Conservation (phyloP, 2,113 vertebrate species). For the Oncorhynchus clarkii region DNA sequence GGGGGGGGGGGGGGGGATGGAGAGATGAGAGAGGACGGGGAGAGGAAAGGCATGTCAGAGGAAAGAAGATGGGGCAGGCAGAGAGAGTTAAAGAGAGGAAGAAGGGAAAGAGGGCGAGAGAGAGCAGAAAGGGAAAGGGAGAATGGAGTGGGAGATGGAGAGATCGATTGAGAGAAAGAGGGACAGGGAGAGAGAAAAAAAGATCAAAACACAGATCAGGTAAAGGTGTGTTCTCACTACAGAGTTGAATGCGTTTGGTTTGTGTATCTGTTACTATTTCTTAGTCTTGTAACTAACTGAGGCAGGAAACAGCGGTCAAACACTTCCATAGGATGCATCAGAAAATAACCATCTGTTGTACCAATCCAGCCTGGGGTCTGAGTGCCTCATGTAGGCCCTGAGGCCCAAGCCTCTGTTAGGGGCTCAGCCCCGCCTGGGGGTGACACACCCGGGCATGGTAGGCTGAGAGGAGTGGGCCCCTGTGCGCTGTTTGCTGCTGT, state of each 20-base stretch:
- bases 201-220: not conserved
- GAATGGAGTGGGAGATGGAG: too few relatives aligned
- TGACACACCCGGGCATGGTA: constrained; percentile 22
- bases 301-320: not conserved
- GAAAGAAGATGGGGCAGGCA: constrained; percentile 3
- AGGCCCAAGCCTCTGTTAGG: constrained; percentile 30
- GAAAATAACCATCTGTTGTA: not conserved
- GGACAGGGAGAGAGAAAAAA: not conserved
- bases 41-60: constrained; percentile 8
- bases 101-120: not conserved
- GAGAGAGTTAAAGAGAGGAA: not conserved
- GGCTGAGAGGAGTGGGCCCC: constrained; percentile 36
- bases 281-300: not conserved
- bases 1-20: constrained; percentile 8
- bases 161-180: not conserved
- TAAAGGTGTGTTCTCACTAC: not conserved
- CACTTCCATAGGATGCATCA: not conserved
- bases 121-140: too few relatives aligned
- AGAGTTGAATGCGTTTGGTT: not conserved
- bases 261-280: not conserved
- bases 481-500: constrained; percentile 11
- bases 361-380: not conserved
- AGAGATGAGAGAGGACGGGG: not conserved
- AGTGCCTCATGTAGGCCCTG: constrained; percentile 38
- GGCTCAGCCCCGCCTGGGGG: constrained; percentile 26